phyloP scores from a whole-genome alignment of 2,113 vertebrate species.

The Arenaria interpres region DNA sequence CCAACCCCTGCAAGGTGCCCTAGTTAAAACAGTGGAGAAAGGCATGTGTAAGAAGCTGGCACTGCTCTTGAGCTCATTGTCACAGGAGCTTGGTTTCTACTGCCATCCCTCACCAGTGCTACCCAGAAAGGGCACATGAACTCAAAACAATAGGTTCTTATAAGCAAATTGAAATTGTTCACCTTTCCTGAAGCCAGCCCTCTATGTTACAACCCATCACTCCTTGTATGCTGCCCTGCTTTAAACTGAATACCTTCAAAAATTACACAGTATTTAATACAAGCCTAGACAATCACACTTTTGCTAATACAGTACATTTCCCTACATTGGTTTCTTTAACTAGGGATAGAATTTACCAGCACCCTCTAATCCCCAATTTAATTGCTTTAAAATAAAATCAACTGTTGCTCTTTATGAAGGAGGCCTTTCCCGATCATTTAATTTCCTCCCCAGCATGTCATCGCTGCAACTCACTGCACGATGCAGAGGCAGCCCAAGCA shows the following conservation, averaged over 20 bases:
- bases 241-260: neutral
- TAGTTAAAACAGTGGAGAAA: neutral
- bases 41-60: neutral
- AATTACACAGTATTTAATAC: neutral
- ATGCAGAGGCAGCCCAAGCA: neutral
- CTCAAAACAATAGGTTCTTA: neutral
- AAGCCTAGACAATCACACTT: neutral
- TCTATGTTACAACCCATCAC: neutral
- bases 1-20: neutral
- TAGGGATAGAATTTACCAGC: neutral
- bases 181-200: neutral
- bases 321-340: neutral
- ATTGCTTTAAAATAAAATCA: constrained; percentile 35
- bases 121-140: neutral
- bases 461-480: rapidly evolving
- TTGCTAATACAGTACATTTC: neutral
- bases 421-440: neutral
- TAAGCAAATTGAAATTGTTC: neutral
- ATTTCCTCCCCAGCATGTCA: constrained; percentile 20
- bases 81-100: neutral
- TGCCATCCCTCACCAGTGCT: neutral
- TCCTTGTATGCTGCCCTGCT: neutral
- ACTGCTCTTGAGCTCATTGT: neutral
- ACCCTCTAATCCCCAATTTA: neutral
- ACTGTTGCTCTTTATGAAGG: neutral